phyloP scores from a whole-genome alignment of 2,113 vertebrate species.

The Chinchilla lanigera region DNA sequence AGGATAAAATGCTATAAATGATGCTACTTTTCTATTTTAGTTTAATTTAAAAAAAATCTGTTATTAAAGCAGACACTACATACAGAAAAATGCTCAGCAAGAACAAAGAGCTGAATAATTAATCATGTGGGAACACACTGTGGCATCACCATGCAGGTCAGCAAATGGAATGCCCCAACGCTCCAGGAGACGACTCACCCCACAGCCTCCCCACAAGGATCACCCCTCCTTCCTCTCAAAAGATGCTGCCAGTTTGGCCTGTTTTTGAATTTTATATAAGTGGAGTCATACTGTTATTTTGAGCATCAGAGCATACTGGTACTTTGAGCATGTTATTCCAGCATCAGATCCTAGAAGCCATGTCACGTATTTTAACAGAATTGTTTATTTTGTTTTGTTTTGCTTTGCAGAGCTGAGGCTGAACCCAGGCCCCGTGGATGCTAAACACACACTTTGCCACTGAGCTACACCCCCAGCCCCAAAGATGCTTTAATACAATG shows the following conservation, averaged over 20 bases:
- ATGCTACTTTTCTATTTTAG: neutral
- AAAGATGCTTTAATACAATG: neutral
- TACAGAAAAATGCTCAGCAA: neutral
- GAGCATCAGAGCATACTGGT: neutral
- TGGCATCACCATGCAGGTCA: neutral
- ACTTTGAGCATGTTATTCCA: neutral
- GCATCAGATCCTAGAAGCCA: neutral
- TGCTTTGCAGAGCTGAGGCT: neutral
- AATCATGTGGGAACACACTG: neutral
- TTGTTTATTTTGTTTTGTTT: neutral
- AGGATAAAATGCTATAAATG: neutral
- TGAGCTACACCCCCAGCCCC: neutral
- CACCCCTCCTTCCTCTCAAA: neutral
- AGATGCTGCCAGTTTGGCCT: neutral
- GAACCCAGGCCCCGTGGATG: neutral
- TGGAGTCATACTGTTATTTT: neutral
- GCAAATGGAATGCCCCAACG: fast-evolving
- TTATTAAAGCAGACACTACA: neutral
- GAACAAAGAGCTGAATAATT: neutral
- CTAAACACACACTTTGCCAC: neutral
- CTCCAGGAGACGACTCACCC: neutral
- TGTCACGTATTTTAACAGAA: neutral
- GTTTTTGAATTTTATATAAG: neutral
- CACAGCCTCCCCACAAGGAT: no score
- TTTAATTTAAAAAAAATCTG: neutral